Evolutionary conservation across 2,888 invertebrate species (phyloP), one percentile per base, ranked within the genome.

Genomic region (Apodemia zela): DNA sequence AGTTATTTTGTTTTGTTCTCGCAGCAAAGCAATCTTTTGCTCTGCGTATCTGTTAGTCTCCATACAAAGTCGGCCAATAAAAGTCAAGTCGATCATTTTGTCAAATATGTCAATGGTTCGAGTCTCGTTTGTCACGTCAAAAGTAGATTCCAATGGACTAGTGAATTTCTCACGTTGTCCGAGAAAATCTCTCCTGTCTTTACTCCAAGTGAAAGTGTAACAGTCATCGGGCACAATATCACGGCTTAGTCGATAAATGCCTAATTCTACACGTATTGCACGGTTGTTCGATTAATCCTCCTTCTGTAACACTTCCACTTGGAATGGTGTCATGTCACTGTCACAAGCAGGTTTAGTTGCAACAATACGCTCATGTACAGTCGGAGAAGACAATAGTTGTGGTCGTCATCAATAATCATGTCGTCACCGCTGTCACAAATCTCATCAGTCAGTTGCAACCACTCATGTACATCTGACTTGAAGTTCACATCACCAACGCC

Each of bases 21-120:
- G n/a, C n/a, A n/a, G n/a, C n/a, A n/a, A n/a, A n/a, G 61, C 42
- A 51, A 68, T 67, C 54, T 64, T 67, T 47, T 67, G 66, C 6
- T 61, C 49, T 7, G 68, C 68, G 49, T 68, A 65, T 11, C 66
- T 60, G 63, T 72, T 71, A 25, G 70, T 70, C 59, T 72, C 68
- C 4, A 17, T 64, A 59, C 66, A 65, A n/a, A 70, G 57, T 60
- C 15, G 8, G 68, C 71, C 71, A 21, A 47, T 47, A 17, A 47
- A 47, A 8, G 15, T 17, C 3, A 17, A 2, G 47, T 47, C 17
- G 17, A 47, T 17, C 0, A 15, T 47, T 15, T 47, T 47, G 17
- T 47, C 1, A 47, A 47, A 47, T 2, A 47, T 47, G 3, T 47
- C 47, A 47, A 17, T 8, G 8, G 47, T n/a, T n/a, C n/a, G 47